Percentiles rank a stretch among this genome's conserved stretches.
Evolutionary conservation across 2,113 vertebrate species (phyloP).

Genomic region (Myotis lucifugus): DNA sequence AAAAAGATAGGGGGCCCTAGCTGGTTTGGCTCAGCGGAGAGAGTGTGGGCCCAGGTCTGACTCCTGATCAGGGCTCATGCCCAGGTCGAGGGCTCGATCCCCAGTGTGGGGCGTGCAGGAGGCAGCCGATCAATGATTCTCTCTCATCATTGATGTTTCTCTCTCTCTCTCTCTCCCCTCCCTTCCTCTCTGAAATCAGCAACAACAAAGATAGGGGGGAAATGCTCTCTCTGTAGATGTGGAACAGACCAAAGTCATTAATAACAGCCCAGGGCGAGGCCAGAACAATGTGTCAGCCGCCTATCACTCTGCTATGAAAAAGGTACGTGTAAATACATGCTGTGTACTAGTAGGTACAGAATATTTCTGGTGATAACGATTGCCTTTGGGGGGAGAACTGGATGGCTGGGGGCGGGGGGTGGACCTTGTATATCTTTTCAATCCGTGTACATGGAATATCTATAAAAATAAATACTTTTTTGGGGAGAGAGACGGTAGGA

Average conservation of each 20-base stretch:
- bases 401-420: not conserved
- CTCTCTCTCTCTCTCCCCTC: not conserved
- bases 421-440: not conserved
- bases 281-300: not conserved
- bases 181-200: not conserved
- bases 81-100: not conserved
- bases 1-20: not conserved
- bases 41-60: not conserved
- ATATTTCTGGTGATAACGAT: not conserved
- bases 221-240: not conserved
- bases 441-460: not conserved
- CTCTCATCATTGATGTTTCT: not conserved
- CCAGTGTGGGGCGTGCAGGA: not conserved
- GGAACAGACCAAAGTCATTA: not conserved
- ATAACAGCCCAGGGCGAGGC: not conserved
- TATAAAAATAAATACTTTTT: not conserved
- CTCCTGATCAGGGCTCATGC: not conserved
- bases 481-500: slow-evolving; percentile 1
- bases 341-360: no score
- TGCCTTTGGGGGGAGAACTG: not conserved
- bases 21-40: not conserved
- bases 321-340: not conserved
- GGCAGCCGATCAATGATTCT: not conserved
- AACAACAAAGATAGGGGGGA: not conserved
- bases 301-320: not conserved